Evolutionary conservation across 2,888 invertebrate genomes (phyloP).

Genomic region (Celastrina argiolus): DNA sequence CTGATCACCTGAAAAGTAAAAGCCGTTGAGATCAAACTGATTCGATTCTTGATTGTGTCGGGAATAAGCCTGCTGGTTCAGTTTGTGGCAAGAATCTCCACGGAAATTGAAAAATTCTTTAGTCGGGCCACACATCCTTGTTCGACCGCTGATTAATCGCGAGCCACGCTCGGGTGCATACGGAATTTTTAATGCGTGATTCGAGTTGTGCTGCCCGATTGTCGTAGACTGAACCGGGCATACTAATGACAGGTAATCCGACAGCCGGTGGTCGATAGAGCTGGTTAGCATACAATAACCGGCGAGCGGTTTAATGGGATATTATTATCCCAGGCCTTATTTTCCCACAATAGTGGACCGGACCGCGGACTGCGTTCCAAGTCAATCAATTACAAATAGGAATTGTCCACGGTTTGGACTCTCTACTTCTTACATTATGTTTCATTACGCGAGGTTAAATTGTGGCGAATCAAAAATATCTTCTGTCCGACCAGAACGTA

Average conservation of each 20-base stretch:
- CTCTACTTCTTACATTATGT: too few relatives aligned
- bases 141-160: not conserved
- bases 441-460: too few relatives aligned
- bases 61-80: too few relatives aligned
- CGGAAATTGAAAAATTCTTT: not conserved
- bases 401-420: too few relatives aligned
- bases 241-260: conserved; percentile 36
- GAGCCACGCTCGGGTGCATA: not conserved
- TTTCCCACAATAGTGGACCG: too few relatives aligned
- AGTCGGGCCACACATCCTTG: not conserved
- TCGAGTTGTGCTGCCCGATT: not conserved
- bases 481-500: too few relatives aligned
- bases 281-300: conserved; percentile 72
- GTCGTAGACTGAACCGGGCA: conserved; percentile 30
- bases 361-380: too few relatives aligned
- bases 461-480: too few relatives aligned
- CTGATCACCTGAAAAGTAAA: too few relatives aligned
- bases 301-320: conserved; percentile 43
- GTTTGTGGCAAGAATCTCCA: not conserved
- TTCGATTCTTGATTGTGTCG: too few relatives aligned
- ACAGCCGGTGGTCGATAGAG: conserved; percentile 37
- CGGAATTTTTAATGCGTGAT: not conserved
- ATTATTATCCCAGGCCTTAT: not conserved
- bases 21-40: too few relatives aligned
- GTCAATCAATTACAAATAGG: too few relatives aligned